A percentile compares a stretch with the other conserved stretches of the same genome.
phyloP scores from a whole-genome alignment of 2,888 invertebrate genomes.

The Lycaena phlaeas region DNA sequence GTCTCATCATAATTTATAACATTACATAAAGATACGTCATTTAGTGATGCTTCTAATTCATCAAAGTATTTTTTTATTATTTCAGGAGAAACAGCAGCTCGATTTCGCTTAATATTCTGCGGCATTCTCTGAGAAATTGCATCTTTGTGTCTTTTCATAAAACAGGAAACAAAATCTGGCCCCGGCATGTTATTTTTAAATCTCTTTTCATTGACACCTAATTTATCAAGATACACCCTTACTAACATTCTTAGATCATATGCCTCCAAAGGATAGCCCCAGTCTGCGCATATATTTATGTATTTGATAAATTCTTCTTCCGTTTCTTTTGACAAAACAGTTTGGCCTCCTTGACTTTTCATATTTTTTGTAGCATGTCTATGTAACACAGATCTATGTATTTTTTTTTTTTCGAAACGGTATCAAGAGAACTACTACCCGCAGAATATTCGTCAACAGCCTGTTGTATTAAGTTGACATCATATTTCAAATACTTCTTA shows the following conservation, averaged over 20 bases:
- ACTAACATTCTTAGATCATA: constrained; percentile 10
- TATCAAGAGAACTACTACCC: not conserved
- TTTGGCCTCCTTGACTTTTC: constrained; percentile 12
- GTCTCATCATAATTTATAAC: constrained; percentile 18
- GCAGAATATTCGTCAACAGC: not conserved
- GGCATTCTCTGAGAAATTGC: not conserved
- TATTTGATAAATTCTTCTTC: constrained; percentile 8
- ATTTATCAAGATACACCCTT: constrained; percentile 9
- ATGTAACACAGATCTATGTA: constrained; percentile 9
- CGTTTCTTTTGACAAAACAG: constrained; percentile 8
- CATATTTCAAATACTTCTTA: not conserved
- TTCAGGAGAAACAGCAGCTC: constrained; percentile 4
- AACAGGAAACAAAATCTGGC: constrained; percentile 9
- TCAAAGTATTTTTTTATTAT: not conserved
- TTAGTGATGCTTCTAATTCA: not conserved
- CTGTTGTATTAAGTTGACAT: not conserved
- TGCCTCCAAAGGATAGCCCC: constrained; percentile 8
- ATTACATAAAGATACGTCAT: not conserved
- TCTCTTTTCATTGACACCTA: constrained; percentile 6
- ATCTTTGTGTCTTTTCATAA: constrained; percentile 10
- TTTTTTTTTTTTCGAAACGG: too few species aligned
- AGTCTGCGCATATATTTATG: constrained; percentile 7
- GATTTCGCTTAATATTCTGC: not conserved
- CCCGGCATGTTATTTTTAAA: constrained; percentile 11
- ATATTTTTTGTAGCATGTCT: constrained; percentile 8